These are phyloP conservation scores for Paedocypris sp. DNA, from an alignment of 2,113 vertebrate species.

Conservation along the genomic window DNA sequence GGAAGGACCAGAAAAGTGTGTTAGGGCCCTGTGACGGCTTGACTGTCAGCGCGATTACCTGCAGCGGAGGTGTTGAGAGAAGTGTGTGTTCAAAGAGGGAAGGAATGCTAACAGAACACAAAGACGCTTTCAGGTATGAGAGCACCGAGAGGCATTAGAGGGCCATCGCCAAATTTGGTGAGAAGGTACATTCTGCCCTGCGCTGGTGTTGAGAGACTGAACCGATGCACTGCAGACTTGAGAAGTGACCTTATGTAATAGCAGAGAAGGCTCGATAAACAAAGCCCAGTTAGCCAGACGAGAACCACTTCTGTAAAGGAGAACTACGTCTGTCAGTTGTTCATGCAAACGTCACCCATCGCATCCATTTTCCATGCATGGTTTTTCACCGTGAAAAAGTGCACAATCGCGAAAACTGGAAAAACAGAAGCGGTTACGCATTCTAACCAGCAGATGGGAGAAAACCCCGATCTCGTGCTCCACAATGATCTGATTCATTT, in stretches of 20 bases:
- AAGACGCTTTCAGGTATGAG: slow-evolving; percentile 19
- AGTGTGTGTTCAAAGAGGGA: slow-evolving; percentile 1
- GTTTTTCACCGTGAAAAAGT: not conserved
- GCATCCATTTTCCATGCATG: not conserved
- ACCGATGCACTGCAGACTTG: too few relatives aligned
- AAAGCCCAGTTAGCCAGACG: not conserved
- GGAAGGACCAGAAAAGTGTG: not conserved
- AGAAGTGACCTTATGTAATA: not conserved
- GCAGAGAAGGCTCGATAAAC: slow-evolving; percentile 8
- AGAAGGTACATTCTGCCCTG: not conserved
- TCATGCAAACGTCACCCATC: too few relatives aligned
- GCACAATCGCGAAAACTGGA: not conserved
- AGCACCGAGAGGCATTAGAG: not conserved
- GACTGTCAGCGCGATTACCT: slow-evolving; percentile 19
- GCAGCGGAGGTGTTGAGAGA: slow-evolving; percentile 24
- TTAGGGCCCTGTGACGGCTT: not conserved
- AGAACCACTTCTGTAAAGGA: too few relatives aligned
- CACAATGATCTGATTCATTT: not conserved
- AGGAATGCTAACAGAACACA: not conserved
- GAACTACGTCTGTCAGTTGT: too few relatives aligned
- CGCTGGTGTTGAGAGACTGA: not conserved
- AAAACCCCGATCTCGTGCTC: not conserved
- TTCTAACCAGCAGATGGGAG: slow-evolving; percentile 15
- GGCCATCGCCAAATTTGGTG: not conserved
- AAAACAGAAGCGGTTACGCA: not conserved